Evolutionary conservation across 2,797 vertebrate genomes (phyloP), one percentile per base, ranked within the genome.

Genomic region (Perodicticus potto): DNA sequence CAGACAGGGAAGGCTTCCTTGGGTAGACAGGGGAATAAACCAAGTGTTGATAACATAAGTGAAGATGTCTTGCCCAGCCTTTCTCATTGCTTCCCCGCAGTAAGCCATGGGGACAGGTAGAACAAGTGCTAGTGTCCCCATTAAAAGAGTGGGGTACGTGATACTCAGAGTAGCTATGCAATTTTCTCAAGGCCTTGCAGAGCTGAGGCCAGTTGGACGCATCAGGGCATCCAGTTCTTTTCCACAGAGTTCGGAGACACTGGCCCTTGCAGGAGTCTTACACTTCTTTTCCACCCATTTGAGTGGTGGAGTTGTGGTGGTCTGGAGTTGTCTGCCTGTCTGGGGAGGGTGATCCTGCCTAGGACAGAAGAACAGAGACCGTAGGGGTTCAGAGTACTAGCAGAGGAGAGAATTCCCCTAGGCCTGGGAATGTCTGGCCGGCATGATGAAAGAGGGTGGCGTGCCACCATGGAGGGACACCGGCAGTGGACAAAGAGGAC

Each of bases 1-100:
- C n/a, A 37, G 16, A 73, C 49, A 81, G 43, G 78, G n/a, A 82
- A 97, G 73, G 4, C 86, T 78, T 86, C 84, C 55, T 70, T 65
- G 81, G 40, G 23, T 77, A 67, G 59, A 67, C 93, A 67, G 81
- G 61, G 65, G 81, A 72, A 84, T 40, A 78, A 73, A 53, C 43
- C 25, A 53, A 12, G 40, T 49, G 78, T n/a, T 74, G 90, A 16
- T 49, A 74, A 55, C n/a, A 25, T 72, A 84, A 34, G 16, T 55
- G 37, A 70, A 88, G 72, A 27, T 40, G 37, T 13, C 77, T 83
- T 61, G 3, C n/a, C 16, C 12, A 43, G 70, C 14, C 29, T 65
- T 86, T 65, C 49, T 72, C 65, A 10, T 3, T 40, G 12, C 9
- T 4, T 29, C 61, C 72, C n/a, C 0, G 0, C 23, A 27, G 55